These are phyloP conservation scores for Chiridota heheva DNA, from an alignment of 35 echinoderm and acorn worm genomes.

Conservation along the genomic window DNA sequence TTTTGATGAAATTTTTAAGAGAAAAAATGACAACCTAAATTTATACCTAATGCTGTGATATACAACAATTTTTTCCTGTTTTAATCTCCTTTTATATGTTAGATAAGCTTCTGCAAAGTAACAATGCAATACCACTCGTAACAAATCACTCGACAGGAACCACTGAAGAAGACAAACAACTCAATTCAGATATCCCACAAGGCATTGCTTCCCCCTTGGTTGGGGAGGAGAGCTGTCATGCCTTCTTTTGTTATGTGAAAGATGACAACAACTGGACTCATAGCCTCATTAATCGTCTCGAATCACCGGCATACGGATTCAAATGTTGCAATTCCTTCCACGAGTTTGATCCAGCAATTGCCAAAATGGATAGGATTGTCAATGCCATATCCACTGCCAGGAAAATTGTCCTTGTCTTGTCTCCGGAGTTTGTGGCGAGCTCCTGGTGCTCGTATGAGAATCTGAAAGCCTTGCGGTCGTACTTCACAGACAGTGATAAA, in stretches of 20 bases:
- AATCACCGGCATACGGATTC: constrained; percentile 85
- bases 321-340: constrained; percentile 70
- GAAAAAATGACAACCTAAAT: too few species aligned
- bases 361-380: constrained; percentile 81
- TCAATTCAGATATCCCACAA: neutral
- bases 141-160: too few species aligned
- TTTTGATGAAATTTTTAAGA: too few species aligned
- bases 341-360: constrained; percentile 67
- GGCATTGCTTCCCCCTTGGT: constrained; percentile 81
- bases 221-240: constrained; percentile 89
- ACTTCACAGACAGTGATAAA: constrained; percentile 71
- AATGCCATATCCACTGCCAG: constrained; percentile 69
- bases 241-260: constrained; percentile 85
- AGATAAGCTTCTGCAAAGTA: too few species aligned
- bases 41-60: too few species aligned
- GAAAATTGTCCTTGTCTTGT: constrained; percentile 90
- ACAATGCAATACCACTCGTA: too few species aligned
- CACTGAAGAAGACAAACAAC: too few species aligned
- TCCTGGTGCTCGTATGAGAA: constrained; percentile 90
- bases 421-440: constrained; percentile 82
- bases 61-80: too few species aligned
- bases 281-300: constrained; percentile 75
- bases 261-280: constrained; percentile 83
- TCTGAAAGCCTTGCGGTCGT: constrained; percentile 60
- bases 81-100: too few species aligned